These are phyloP conservation scores for Protaetia brevitarsis DNA, from an alignment of 1,140 invertebrate genomes.

Conservation along the genomic window DNA sequence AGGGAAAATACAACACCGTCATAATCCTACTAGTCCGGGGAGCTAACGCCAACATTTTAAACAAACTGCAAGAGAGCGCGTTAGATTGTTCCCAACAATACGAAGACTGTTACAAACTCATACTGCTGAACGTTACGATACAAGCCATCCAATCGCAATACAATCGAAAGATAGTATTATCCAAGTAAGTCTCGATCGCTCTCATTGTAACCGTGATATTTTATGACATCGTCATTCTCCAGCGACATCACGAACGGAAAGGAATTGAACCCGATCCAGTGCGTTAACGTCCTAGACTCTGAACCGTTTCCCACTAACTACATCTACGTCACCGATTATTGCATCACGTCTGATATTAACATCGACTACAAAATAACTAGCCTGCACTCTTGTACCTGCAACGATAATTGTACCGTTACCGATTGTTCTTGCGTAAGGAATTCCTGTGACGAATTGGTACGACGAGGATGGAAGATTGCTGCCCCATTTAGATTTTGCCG, in stretches of 20 bases:
- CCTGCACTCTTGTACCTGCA: constrained; percentile 68
- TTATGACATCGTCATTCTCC: constrained; percentile 39
- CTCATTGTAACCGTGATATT: neutral
- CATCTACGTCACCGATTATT: constrained; percentile 83
- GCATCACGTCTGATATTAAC: constrained; percentile 71
- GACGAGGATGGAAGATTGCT: constrained; percentile 74
- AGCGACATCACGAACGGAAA: constrained; percentile 87
- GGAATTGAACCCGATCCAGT: constrained; percentile 79
- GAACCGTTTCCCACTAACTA: constrained; percentile 77
- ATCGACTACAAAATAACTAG: constrained; percentile 79
- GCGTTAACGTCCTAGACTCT: constrained; percentile 77
- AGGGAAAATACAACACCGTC: constrained; percentile 81
- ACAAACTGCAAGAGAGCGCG: constrained; percentile 73
- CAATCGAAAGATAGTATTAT: constrained; percentile 56
- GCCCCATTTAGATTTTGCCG: constrained; percentile 77
- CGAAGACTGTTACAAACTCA: constrained; percentile 58
- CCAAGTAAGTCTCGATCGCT: constrained; percentile 54
- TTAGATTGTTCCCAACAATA: constrained; percentile 63
- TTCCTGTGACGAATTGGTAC: constrained; percentile 82
- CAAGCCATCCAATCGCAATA: constrained; percentile 54
- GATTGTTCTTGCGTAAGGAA: constrained; percentile 78
- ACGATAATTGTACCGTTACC: constrained; percentile 69
- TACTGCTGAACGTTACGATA: constrained; percentile 51
- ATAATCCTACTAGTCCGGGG: constrained; percentile 77
- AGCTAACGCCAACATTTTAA: constrained; percentile 62